Base-by-base conservation (phyloP, 2,113 vertebrate species). In the Cheilinus undulatus region DNA sequence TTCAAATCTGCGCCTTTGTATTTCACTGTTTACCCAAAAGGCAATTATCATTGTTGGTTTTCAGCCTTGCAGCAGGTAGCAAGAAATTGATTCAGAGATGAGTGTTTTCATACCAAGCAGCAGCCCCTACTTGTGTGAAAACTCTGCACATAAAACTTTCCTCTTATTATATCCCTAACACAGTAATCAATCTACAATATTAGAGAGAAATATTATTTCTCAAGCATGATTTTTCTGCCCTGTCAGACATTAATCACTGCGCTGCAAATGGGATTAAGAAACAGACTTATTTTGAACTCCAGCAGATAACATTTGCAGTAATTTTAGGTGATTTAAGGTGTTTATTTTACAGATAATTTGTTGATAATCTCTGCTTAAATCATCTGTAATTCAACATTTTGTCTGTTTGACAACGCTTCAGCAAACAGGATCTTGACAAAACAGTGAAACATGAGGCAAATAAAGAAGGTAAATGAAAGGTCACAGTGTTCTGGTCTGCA, bases 381-480 rank as follows among this genome's bases (percentile, higher is more conserved):
- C 14, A 42, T 19, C 40, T 17, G 14, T 3, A 42, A 42, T 52
- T 11, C 23, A 27, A 7, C 22, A 30, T 46, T 36, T 30, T 7
- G 3, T 38, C 8, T 7, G 1, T 66, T 68, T 24, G 4, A 20
- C 5, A 14, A 2, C 3, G n/a, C 19, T 24, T 24, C 19, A 24
- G 17, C 24, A 38, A 63, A 61, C 42, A 32, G 19, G 34, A 12
- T 42, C 34, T 30, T 19, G 51, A 54, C n/a, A 62, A 46, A 52
- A 42, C 19, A 42, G 17, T 28, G 34, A 7, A 30, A 43, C 42
- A 51, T 2, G 28, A 63, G 48, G 12, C 36, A 49, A 72, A 57
- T 3, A 43, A 52, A 67, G 51, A 3, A 24, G 53, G 34, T 56
- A 26, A 72, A 62, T 53, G 68, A 67, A 53, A 72, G 77, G 65